phyloP scores from a whole-genome alignment of 2,797 vertebrate genomes.

The Cyclopterus lumpus region DNA sequence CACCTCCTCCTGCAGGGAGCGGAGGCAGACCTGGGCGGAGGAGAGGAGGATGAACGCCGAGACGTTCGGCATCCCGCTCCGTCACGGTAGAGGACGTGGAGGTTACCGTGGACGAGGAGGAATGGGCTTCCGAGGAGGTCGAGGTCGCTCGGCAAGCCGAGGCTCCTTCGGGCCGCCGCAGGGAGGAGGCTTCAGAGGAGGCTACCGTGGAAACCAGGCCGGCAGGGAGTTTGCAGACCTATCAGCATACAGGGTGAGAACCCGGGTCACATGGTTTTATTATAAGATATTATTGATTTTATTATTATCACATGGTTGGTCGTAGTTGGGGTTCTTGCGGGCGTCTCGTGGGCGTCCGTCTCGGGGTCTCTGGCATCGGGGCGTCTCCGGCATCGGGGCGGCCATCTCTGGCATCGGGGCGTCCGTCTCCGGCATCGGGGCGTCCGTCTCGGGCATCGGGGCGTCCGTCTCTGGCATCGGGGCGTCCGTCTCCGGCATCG shows the following conservation, averaged over 20 bases:
- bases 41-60: constrained; percentile 95
- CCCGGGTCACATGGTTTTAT: not conserved
- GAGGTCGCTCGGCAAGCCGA: constrained; percentile 86
- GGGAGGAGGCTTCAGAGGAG: constrained; percentile 86
- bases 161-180: constrained; percentile 81
- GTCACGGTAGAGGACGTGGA: constrained; percentile 89
- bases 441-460: too few species aligned
- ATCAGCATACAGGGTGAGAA: constrained; percentile 87
- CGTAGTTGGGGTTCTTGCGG: too few species aligned
- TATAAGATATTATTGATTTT: too few species aligned
- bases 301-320: too few species aligned
- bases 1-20: constrained; percentile 82
- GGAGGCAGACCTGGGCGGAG: constrained; percentile 96
- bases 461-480: too few species aligned
- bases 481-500: too few species aligned
- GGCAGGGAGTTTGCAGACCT: constrained; percentile 93
- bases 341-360: too few species aligned
- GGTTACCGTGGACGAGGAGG: constrained; percentile 89
- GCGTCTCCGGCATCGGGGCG: too few species aligned
- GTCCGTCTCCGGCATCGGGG: too few species aligned
- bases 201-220: constrained; percentile 90
- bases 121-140: constrained; percentile 89
- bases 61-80: constrained; percentile 94
- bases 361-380: too few species aligned
- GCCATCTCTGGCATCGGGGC: too few species aligned